Percentiles rank a stretch among this genome's conserved stretches.
Evolutionary conservation across 2,113 vertebrate species (phyloP).

Genomic region (Etheostoma spectabile): DNA sequence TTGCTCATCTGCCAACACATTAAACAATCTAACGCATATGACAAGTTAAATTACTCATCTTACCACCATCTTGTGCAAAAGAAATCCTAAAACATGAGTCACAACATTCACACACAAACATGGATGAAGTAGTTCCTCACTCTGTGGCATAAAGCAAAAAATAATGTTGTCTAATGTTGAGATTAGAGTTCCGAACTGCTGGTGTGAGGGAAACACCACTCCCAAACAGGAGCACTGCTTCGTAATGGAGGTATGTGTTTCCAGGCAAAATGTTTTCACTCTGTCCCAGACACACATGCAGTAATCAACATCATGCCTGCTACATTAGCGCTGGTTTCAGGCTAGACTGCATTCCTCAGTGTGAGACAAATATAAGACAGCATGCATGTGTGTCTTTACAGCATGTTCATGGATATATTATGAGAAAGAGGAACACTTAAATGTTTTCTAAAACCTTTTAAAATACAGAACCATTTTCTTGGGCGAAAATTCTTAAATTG

Average conservation of each 20-base stretch:
- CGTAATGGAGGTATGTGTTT: constrained; percentile 32
- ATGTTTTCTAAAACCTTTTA: background rate
- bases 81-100: constrained; percentile 1
- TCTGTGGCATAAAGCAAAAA: constrained; percentile 13
- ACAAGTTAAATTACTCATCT: background rate
- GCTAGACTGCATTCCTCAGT: constrained; percentile 36
- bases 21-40: background rate
- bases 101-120: constrained; percentile 25
- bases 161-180: background rate
- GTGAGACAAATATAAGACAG: constrained; percentile 12
- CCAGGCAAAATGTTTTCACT: constrained; percentile 11
- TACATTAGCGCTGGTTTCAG: constrained; percentile 59
- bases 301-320: constrained; percentile 77
- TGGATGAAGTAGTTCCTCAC: constrained; percentile 4
- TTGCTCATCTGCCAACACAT: background rate
- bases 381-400: background rate
- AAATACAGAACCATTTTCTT: background rate
- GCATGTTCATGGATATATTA: background rate
- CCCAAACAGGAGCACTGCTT: constrained; percentile 17
- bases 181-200: background rate
- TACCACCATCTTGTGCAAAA: background rate
- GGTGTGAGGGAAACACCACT: constrained; percentile 29
- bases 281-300: constrained; percentile 35
- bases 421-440: no score
- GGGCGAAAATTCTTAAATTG: background rate